Conservation (phyloP, 2,113 vertebrate species). For the Caracal caracal region DNA sequence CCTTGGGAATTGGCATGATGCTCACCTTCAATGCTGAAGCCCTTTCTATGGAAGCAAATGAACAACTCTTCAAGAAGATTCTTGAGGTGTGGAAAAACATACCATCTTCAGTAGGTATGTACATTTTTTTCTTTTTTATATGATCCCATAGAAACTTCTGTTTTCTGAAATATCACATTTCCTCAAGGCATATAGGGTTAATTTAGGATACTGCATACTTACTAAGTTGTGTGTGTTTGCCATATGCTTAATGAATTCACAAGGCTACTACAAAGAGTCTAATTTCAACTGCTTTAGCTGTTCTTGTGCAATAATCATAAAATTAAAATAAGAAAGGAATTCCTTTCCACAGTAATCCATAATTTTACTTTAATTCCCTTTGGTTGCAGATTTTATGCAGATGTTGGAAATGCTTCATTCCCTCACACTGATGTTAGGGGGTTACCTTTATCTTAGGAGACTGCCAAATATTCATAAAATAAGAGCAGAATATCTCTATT, state of each 20-base stretch:
- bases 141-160: not conserved
- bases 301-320: not conserved
- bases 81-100: conserved; percentile 97
- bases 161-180: conserved; percentile 31
- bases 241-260: not conserved
- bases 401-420: conserved; percentile 35
- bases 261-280: not conserved
- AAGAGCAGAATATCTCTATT: conserved; percentile 15
- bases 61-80: conserved; percentile 96
- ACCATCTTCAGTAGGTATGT: conserved; percentile 94
- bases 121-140: conserved; percentile 34
- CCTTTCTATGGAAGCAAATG: conserved; percentile 95
- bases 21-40: conserved; percentile 96
- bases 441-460: conserved; percentile 46
- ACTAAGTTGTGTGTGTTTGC: not conserved
- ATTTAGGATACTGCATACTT: not conserved
- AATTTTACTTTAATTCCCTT: conserved; percentile 38
- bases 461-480: conserved; percentile 8
- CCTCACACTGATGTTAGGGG: not conserved
- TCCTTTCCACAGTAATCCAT: not conserved
- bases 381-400: conserved; percentile 48
- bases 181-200: not conserved
- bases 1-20: conserved; percentile 94
- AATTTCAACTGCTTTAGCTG: not conserved
- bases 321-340: conserved; percentile 25